A percentile compares a stretch with the other conserved stretches of the same genome.
phyloP scores from a whole-genome alignment of 2,888 invertebrate species.

The Eudemis profundana region DNA sequence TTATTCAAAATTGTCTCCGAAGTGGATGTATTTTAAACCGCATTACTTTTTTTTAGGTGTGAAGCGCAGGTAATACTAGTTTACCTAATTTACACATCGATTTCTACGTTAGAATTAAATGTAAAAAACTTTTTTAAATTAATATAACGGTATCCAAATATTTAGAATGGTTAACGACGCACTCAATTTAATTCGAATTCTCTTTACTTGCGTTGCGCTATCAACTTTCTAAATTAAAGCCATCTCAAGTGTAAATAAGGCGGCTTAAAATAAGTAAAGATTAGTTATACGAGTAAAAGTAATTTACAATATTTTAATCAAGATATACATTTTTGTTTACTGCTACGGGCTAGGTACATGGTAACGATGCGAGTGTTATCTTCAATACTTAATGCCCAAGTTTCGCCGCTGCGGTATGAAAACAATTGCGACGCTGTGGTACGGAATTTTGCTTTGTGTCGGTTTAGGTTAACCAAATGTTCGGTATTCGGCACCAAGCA shows the following conservation, averaged over 20 bases:
- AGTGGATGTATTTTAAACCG: background rate
- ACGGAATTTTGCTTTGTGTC: conserved; percentile 42
- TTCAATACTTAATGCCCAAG: conserved; percentile 38
- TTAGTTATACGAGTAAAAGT: background rate
- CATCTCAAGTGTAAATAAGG: conserved; percentile 20
- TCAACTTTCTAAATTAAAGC: conserved; percentile 7
- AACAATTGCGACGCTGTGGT: conserved; percentile 36
- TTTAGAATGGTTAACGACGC: conserved; percentile 8
- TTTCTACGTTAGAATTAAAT: conserved; percentile 4
- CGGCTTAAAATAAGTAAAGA: background rate
- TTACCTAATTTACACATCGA: background rate
- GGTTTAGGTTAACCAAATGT: conserved; percentile 40
- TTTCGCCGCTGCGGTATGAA: conserved; percentile 36
- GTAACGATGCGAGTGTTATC: conserved; percentile 29
- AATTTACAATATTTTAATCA: conserved; percentile 31
- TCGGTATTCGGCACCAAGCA: conserved; percentile 36
- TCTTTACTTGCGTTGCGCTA: background rate
- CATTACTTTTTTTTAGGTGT: background rate
- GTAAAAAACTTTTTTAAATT: background rate
- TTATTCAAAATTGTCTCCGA: background rate
- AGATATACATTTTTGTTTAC: conserved; percentile 11
- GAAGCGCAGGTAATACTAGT: background rate
- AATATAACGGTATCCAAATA: conserved; percentile 13
- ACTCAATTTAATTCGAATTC: conserved; percentile 16
- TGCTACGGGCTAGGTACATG: conserved; percentile 9